Evolutionary conservation across 2,888 invertebrate genomes (phyloP), one percentile per base, ranked within the genome.

Genomic region (Pollenia labialis): DNA sequence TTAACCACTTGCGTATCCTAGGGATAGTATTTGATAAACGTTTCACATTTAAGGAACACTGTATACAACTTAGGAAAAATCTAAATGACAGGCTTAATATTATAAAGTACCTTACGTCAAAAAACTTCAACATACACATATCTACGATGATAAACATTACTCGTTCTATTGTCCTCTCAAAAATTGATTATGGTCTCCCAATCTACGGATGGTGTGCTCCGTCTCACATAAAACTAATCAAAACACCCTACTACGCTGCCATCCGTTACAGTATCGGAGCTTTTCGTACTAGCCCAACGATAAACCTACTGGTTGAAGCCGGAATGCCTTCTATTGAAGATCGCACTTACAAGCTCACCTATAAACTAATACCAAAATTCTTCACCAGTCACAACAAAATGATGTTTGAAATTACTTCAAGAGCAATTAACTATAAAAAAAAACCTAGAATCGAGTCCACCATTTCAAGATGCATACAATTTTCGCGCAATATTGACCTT

Each of bases 361-460:
- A 60, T 10, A 75, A 60, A 14, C 48, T 62, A 12, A 62, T 75
- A 4, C 74, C 60, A 8, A 75, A 75, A 12, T 10, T 60, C 6
- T 46, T 48, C 11, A 44, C 1, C 10, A 23, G 66, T 3, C 44
- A 8, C 8, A 64, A 48, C 3, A 50, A 68, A 50, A 50, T 50
- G 1, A 6, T 68, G n/a, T 40, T 68, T n/a, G 9, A 32, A 50
- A 23, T n/a, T 6, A n/a, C n/a, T 14, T 16, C n/a, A 16, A 52
- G 16, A 52, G 52, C 52, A n/a, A 52, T 52, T 52, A 52, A 52
- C n/a, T 1, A 52, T 0, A 52, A 52, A 52, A 14, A n/a, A 16
- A 8, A 1, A 4, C 4, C 52, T 8, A 52, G n/a, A 16, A n/a
- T 16, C n/a, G 16, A 52, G 52, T 52, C 16, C 1, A 3, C 16